phyloP scores from a whole-genome alignment of 1,140 invertebrate species.

The Caenorhabditis remanei region DNA sequence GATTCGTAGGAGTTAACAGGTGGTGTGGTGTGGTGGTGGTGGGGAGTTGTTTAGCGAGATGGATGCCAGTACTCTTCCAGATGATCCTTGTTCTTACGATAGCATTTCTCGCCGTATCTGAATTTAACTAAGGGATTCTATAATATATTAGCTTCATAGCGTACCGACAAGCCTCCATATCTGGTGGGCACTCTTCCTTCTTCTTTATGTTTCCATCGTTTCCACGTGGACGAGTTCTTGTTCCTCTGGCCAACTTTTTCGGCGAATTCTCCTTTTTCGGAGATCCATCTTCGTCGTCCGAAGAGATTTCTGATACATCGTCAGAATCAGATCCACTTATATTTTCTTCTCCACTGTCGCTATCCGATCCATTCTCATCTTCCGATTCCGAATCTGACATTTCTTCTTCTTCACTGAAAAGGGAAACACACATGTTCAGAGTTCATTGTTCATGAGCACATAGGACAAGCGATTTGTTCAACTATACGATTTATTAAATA shows the following conservation, averaged over 20 bases:
- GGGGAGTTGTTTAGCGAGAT: background rate
- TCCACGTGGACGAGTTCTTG: conserved; percentile 37
- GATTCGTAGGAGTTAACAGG: no score
- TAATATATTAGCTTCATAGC: background rate
- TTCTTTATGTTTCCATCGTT: conserved; percentile 20
- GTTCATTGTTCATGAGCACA: conserved; percentile 4
- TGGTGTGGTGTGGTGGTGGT: no score
- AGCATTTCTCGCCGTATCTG: conserved; percentile 60
- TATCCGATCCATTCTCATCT: background rate
- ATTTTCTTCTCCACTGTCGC: background rate
- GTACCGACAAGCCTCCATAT: conserved; percentile 44
- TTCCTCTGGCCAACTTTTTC: conserved; percentile 27
- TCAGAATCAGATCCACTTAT: conserved; percentile 42
- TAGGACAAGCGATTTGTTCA: background rate
- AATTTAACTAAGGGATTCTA: background rate
- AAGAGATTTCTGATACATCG: conserved; percentile 33
- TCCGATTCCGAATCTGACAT: conserved; percentile 23
- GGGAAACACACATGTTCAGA: background rate
- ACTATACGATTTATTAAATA: background rate
- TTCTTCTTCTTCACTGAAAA: conserved; percentile 17
- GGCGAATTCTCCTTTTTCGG: conserved; percentile 2
- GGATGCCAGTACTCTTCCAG: conserved; percentile 57
- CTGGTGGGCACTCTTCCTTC: conserved; percentile 21
- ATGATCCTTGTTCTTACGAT: conserved; percentile 60
- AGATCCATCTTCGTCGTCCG: conserved; percentile 13